Base-by-base conservation (phyloP, 2,113 vertebrate species). In the Gracilinanus agilis region DNA sequence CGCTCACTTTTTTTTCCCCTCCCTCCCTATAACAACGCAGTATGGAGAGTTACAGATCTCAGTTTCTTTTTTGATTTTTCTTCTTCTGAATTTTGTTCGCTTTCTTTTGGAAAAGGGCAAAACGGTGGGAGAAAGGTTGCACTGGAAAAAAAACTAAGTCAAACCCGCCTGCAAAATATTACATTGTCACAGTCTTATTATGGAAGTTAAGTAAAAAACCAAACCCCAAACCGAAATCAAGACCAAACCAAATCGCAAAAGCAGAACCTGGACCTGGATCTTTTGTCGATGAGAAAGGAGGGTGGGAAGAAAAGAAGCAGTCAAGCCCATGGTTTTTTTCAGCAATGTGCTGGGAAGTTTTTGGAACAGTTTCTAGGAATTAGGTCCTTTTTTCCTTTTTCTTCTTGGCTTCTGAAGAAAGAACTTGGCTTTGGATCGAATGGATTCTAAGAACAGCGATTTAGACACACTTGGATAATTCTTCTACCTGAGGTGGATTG, bases 361-460 rank as follows among this genome's bases (percentile, higher is more conserved):
- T 97, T 90, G 98, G 97, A 97, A 96, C 97, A 98, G 98, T 98
- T 98, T 98, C 97, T 97, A 98, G 98, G 98, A 98, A 98, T 96
- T 97, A 88, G 96, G 91, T 97, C 96, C 93, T 97, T 92, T 96
- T 94, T 97, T 96, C 95, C 93, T 89, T 88, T 93, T 90, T 96
- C 95, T 95, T 94, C 96, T 96, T 97, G 98, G 95, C 97, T 98
- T 97, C 93, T 90, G 98, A 97, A 98, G 98, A 98, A 97, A 97
- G 94, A 97, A 96, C 93, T 97, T 96, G 97, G 92, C 95, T 98
- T 97, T 98, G 98, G 98, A 98, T 98, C 97, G 98, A 40, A 94
- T 96, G 98, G 98, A 98, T 96, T 96, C 96, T 92, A 93, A 98
- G 93, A 97, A 98, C 54, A 58, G 97, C 97, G 97, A 90, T 96